Evolutionary conservation across 1,140 invertebrate genomes (phyloP), one percentile per base, ranked within the genome.

Genomic region (Drosophila aff.): DNA sequence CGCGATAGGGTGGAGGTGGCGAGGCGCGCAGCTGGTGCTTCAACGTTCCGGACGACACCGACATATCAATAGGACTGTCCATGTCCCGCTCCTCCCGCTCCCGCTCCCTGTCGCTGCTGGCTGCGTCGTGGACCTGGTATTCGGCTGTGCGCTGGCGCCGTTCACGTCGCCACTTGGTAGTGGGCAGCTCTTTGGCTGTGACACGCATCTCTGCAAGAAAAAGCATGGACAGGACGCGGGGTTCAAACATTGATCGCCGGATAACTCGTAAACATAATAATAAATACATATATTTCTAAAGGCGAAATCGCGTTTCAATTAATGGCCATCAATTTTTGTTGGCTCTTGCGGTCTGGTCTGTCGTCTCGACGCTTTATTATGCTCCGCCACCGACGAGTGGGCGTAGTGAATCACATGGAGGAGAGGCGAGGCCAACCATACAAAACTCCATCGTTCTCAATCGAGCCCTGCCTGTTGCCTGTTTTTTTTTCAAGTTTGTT

Each of bases 161-260:
- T 53, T 96, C 95, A 57, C 95, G 93, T 50, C 95, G 94, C 95
- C 95, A 96, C 89, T 95, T 95, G 36, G 94, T 94, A 11, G 95
- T 95, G 44, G 94, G 93, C 46, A 95, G 91, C 80, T 95, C 95
- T 90, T 95, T 95, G 55, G 94, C 92, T 50, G 94, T 94, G 62
- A 92, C 78, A 46, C 83, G 91, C 71, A 90, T 76, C 68, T 93
- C 92, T 93, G 79, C 28, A 87, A 91, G 63, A 55, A 23, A 69
- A 63, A 46, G 33, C n/a, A 44, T 43, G 33, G 26, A 66, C 60
- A 46, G 47, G 8, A 26, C 55, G 67, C 44, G 15, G 41, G 47
- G 28, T 36, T 76, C 33, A 65, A 50, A 73, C 62, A 74, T 43
- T 38, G 76, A 60, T 81, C 63, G 66, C 38, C 36, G 33, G 21